phyloP scores from a whole-genome alignment of 2,888 invertebrate genomes.

The Hecatera dysodea region DNA sequence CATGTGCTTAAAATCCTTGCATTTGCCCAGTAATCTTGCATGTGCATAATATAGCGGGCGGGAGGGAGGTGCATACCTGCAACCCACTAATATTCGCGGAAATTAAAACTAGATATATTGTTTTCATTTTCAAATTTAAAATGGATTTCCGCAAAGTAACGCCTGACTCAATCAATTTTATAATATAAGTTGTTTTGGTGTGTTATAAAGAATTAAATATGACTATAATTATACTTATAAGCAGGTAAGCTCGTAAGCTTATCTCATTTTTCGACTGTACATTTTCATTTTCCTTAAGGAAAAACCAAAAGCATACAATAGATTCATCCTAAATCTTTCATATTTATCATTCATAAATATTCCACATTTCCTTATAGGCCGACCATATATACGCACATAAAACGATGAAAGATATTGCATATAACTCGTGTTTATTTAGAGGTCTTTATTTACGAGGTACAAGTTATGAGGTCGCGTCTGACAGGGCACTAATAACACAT shows the following conservation, averaged over 20 bases:
- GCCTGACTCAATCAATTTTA: no score
- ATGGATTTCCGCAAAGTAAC: no score
- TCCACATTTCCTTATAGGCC: slow-evolving; percentile 50
- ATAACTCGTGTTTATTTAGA: slow-evolving; percentile 54
- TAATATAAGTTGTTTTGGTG: no score
- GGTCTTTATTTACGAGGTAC: slow-evolving; percentile 49
- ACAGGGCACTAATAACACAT: slow-evolving; percentile 53
- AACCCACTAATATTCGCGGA: no score
- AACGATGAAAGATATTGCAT: slow-evolving; percentile 48
- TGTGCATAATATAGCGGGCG: no score
- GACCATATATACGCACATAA: slow-evolving; percentile 36
- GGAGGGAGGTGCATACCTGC: no score
- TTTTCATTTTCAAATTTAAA: no score
- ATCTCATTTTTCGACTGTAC: not conserved
- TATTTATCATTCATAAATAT: slow-evolving; percentile 54
- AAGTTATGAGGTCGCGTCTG: slow-evolving; percentile 50
- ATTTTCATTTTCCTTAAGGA: slow-evolving; percentile 30
- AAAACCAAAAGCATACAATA: slow-evolving; percentile 3
- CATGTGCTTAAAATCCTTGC: no score
- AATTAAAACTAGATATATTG: no score
- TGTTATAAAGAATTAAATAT: no score
- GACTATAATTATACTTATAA: no score
- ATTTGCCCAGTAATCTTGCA: no score
- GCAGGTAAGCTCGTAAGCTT: not conserved
- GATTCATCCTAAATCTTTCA: slow-evolving; percentile 24